Evolutionary conservation across 2,113 vertebrate genomes (phyloP).

Genomic region (Corydoras maculifer): DNA sequence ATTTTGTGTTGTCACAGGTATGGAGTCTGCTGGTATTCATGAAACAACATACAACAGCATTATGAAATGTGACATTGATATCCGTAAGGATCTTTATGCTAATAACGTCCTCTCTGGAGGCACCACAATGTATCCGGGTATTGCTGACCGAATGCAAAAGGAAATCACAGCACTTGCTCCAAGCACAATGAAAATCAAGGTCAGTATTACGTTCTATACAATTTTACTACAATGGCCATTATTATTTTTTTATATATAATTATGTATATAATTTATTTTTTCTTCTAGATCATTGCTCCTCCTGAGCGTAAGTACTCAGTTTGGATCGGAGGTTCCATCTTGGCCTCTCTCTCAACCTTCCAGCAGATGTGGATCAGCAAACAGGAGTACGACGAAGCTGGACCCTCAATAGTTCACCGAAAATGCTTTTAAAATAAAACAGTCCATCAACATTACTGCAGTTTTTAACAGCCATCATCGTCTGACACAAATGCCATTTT

Average conservation of each 20-base stretch:
- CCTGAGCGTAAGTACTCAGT: slow-evolving; percentile 94
- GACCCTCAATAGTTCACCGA: slow-evolving; percentile 88
- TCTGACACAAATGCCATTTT: background rate
- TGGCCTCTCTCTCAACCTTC: slow-evolving; percentile 96
- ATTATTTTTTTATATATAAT: background rate
- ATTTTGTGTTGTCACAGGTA: slow-evolving; percentile 46
- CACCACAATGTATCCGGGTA: slow-evolving; percentile 91
- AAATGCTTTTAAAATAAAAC: slow-evolving; percentile 79
- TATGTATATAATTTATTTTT: background rate
- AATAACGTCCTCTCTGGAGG: slow-evolving; percentile 89
- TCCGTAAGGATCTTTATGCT: slow-evolving; percentile 89
- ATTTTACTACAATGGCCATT: background rate
- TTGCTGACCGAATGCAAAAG: slow-evolving; percentile 91
- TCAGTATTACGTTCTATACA: slow-evolving; percentile 41
- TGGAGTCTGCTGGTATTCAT: slow-evolving; percentile 92
- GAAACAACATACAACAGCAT: slow-evolving; percentile 94
- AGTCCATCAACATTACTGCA: slow-evolving; percentile 2
- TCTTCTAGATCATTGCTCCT: slow-evolving; percentile 83
- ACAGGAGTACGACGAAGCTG: slow-evolving; percentile 93
- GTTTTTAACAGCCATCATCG: no score
- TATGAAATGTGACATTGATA: slow-evolving; percentile 95
- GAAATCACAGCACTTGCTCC: slow-evolving; percentile 89
- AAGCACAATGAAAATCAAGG: slow-evolving; percentile 96
- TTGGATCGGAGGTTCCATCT: slow-evolving; percentile 94
- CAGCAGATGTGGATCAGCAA: slow-evolving; percentile 99